Evolutionary conservation across 2,797 vertebrate species (phyloP), one percentile per base, ranked within the genome.

Genomic region (Cynopterus sphinx): DNA sequence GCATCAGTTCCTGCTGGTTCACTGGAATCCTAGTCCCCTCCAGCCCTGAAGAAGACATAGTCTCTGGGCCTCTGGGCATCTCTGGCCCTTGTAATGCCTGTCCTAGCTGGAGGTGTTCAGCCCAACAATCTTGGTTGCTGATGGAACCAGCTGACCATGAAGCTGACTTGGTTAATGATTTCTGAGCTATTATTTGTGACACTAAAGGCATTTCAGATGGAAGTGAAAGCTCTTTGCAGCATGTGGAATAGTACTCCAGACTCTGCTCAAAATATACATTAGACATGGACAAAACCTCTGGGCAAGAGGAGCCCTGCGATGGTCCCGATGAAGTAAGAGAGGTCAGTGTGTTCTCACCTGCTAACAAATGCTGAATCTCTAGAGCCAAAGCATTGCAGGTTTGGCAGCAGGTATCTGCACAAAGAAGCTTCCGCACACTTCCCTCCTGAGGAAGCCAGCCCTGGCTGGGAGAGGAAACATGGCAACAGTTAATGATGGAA

Each of bases 361-460:
- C 28, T 41, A 98, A 21, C 59, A 94, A 3, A 9, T 96, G 78
- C 71, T 79, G 53, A 10, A 97, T 96, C 82, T 98, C 96, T 36
- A 87, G 87, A 43, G 92, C 81, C 49, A 43, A 2, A 15, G 21
- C 0, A 31, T 97, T 96, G 68, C 97, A 98, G 55, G 49, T 55
- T 24, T 84, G 49, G 51, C 97, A 98, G 49, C 57, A 16, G 12
- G 75, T 9, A 3, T 98, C 93, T 13, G 89, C 17, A 89, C 98
- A 98, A 9, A 98, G 96, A 43, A 98, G 15, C 46, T 24, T 67
- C 79, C 96, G 90, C 73, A 97, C 87, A 28, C 15, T 78, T 43
- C n/a, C 73, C 28, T 96, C 87, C 46, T n/a, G 43, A n/a, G 96
- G 96, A 71, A 96, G 53, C 97, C 97, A 97, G 41, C 24, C 33